A percentile compares a stretch with the other conserved stretches of the same genome.
phyloP scores from a whole-genome alignment of 2,888 invertebrate species.

The Rotaria macrura region DNA sequence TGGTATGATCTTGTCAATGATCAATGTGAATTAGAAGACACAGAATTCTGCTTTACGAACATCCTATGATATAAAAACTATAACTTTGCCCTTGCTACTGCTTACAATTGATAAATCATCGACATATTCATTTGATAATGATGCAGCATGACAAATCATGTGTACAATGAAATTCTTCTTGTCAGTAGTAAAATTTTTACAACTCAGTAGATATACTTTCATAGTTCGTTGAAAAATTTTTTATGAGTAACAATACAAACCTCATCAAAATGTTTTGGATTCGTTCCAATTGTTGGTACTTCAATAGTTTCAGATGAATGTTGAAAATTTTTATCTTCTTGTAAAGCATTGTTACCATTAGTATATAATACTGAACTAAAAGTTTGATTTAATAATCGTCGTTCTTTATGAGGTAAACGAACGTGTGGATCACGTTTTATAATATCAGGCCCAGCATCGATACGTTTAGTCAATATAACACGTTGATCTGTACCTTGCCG shows the following conservation, averaged over 20 bases:
- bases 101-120: too few relatives aligned
- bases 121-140: too few relatives aligned
- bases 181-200: too few relatives aligned
- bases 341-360: not conserved
- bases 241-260: not conserved
- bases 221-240: too few relatives aligned
- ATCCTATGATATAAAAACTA: too few relatives aligned
- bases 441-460: not conserved
- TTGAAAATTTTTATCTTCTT: not conserved
- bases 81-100: too few relatives aligned
- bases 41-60: too few relatives aligned
- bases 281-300: not conserved
- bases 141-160: too few relatives aligned
- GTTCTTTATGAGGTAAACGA: not conserved
- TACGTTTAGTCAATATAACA: not conserved
- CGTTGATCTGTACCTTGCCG: slow-evolving; percentile 3
- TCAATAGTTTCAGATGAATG: not conserved
- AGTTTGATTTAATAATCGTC: not conserved
- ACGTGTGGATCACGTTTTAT: not conserved
- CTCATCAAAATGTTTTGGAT: slow-evolving; percentile 19
- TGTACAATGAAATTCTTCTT: too few relatives aligned
- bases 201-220: too few relatives aligned
- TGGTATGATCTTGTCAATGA: too few relatives aligned
- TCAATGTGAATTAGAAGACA: too few relatives aligned
- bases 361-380: slow-evolving; percentile 8